Conservation (phyloP, 2,888 invertebrate genomes). For the Pandemis corylana region DNA sequence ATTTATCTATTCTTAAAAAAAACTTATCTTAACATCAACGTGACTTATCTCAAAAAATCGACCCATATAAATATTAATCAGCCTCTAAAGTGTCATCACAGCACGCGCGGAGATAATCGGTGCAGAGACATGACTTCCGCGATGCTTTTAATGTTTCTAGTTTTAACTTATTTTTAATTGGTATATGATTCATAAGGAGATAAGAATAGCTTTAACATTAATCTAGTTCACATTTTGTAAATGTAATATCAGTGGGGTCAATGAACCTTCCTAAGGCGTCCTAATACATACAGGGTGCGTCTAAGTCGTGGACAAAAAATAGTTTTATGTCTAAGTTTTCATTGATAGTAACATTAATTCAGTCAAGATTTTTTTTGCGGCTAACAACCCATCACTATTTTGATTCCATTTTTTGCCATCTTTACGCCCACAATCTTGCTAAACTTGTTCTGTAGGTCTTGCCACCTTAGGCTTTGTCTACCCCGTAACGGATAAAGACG, state of each 20-base stretch:
- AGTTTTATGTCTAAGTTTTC: too few relatives aligned
- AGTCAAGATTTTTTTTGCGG: too few relatives aligned
- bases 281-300: neutral
- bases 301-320: too few relatives aligned
- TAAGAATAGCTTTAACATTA: neutral
- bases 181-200: neutral
- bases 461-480: too few relatives aligned
- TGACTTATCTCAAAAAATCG: slow-evolving; percentile 9
- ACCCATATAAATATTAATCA: slow-evolving; percentile 31
- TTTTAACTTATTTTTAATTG: slow-evolving; percentile 19
- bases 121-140: slow-evolving; percentile 29
- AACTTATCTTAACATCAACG: too few relatives aligned
- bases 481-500: too few relatives aligned
- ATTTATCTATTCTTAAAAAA: too few relatives aligned
- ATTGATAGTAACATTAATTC: too few relatives aligned
- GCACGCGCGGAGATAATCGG: slow-evolving; percentile 28
- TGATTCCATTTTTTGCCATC: too few relatives aligned
- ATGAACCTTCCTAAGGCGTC: neutral
- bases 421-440: too few relatives aligned
- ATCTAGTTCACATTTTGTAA: neutral
- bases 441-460: too few relatives aligned
- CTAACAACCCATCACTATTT: too few relatives aligned
- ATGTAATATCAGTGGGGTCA: neutral
- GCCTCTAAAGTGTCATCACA: slow-evolving; percentile 23
- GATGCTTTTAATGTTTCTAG: neutral